phyloP scores from a whole-genome alignment of 2,797 vertebrate genomes.

The Dipus sagitta region DNA sequence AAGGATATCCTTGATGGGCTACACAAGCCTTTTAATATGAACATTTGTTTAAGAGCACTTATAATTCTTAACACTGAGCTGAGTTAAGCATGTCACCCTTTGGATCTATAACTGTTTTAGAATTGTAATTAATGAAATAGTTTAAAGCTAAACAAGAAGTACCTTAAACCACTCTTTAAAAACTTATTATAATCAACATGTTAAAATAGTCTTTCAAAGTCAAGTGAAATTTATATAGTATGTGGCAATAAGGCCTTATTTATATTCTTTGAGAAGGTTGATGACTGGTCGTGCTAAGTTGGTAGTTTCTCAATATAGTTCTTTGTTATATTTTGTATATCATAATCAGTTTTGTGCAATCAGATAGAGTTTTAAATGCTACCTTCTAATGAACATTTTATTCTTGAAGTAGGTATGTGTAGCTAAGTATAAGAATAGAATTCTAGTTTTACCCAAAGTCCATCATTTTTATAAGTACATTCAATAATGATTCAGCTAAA shows the following conservation, averaged over 20 bases:
- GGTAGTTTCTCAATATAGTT: neutral
- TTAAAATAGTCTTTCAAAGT: conserved; percentile 2
- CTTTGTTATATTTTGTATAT: neutral
- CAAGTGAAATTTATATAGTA: neutral
- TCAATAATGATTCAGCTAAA: neutral
- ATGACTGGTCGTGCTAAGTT: neutral
- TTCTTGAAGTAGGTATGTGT: neutral
- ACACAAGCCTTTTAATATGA: neutral
- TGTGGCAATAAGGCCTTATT: neutral
- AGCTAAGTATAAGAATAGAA: neutral
- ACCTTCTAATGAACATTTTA: neutral
- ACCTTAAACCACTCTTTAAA: neutral
- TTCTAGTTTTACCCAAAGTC: neutral
- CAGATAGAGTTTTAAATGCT: neutral
- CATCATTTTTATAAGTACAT: neutral
- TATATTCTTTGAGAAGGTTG: neutral
- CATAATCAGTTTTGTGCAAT: neutral
- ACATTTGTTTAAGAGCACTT: neutral
- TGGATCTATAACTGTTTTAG: neutral
- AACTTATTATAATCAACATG: neutral
- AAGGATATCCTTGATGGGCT: neutral
- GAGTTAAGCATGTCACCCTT: neutral
- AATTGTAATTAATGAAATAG: neutral
- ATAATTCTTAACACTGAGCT: neutral
- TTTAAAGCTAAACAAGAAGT: neutral